These are phyloP conservation scores for Aptenodytes forsteri DNA, from an alignment of 2,113 vertebrate species.

Conservation along the genomic window DNA sequence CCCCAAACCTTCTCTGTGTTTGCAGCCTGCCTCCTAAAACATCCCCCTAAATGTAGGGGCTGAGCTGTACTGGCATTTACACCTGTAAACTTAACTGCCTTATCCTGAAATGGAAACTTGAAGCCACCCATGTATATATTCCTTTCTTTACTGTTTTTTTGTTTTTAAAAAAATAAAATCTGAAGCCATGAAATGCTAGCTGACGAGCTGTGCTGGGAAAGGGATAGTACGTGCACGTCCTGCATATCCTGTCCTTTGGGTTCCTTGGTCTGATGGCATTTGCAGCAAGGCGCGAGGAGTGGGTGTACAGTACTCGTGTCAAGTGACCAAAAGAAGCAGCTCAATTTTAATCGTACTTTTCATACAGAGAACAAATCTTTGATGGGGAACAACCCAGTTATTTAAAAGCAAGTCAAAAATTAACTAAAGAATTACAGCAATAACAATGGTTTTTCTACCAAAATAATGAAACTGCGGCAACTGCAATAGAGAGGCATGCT, in stretches of 20 bases:
- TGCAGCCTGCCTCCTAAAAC: not conserved
- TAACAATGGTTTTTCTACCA: constrained; percentile 30
- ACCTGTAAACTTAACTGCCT: not conserved
- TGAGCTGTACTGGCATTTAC: not conserved
- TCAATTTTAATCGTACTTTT: not conserved
- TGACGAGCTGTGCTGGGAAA: not conserved
- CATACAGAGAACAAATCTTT: not conserved
- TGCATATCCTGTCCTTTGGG: not conserved
- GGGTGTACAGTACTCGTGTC: not conserved
- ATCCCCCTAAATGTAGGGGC: not conserved
- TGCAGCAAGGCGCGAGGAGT: not conserved
- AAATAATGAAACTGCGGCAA: constrained; percentile 28
- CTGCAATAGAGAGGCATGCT: not conserved
- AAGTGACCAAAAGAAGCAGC: not conserved
- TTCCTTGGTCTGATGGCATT: not conserved
- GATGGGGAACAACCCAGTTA: not conserved
- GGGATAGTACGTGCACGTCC: not conserved
- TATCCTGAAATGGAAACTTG: constrained; percentile 51
- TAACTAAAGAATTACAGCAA: not conserved
- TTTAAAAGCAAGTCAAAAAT: constrained; percentile 13
- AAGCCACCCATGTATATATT: not conserved
- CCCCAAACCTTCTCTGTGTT: not conserved
- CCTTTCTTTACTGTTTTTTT: not conserved
- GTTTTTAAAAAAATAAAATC: not conserved
- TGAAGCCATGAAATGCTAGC: not conserved